phyloP scores from a whole-genome alignment of 2,797 vertebrate genomes.

The Simalia tracyae region DNA sequence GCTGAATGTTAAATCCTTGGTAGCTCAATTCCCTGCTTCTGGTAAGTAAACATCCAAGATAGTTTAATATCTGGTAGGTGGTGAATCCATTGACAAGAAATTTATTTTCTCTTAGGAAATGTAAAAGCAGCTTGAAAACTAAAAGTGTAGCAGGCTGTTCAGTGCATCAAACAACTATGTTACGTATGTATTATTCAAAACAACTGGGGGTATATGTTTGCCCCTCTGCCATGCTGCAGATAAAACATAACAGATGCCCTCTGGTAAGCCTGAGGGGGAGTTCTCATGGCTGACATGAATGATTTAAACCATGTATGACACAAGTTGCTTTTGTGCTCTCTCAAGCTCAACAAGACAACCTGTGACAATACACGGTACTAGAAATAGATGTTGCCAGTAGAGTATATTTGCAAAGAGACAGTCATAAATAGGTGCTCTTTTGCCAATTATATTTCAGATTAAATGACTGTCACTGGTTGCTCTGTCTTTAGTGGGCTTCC shows the following conservation, averaged over 20 bases:
- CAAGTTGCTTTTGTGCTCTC: conserved; percentile 13
- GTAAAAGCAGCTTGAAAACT: conserved; percentile 40
- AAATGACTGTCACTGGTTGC: neutral
- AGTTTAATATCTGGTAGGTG: neutral
- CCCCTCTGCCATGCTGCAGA: neutral
- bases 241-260: neutral
- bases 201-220: neutral
- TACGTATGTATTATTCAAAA: neutral
- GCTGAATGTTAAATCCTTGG: neutral
- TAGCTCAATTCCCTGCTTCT: neutral
- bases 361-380: neutral
- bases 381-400: conserved; percentile 24
- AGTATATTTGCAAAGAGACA: neutral
- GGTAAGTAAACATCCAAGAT: neutral
- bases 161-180: neutral
- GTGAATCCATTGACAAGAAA: neutral
- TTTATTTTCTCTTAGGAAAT: conserved; percentile 40
- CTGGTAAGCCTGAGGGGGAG: conserved; percentile 1
- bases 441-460: conserved; percentile 4
- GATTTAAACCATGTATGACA: conserved; percentile 15
- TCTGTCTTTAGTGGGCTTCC: neutral
- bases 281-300: conserved; percentile 8
- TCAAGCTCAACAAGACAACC: neutral
- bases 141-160: conserved; percentile 50
- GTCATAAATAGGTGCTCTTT: neutral